Percentiles rank a stretch among this genome's conserved stretches.
Conservation (phyloP, 2,888 invertebrate species). For the Sarcophaga carnaria region DNA sequence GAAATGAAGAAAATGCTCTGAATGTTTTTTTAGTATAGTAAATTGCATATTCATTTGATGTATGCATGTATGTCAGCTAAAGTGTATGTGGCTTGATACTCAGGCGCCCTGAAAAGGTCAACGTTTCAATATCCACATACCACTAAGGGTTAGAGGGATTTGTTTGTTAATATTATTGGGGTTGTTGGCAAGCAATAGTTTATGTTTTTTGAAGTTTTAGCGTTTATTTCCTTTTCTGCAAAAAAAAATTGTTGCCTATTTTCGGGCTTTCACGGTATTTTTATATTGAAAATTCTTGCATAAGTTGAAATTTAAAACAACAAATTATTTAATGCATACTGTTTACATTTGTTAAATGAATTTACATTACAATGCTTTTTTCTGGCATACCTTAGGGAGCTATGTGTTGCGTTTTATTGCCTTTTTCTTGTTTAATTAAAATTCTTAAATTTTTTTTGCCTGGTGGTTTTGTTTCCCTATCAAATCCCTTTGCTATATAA, state of each 20-base stretch:
- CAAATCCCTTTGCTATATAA: no score
- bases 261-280: background rate
- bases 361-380: no score
- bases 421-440: conserved; percentile 13
- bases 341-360: no score
- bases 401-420: no score
- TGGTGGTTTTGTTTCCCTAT: no score
- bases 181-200: conserved; percentile 17
- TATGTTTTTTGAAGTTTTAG: background rate
- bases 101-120: conserved; percentile 12
- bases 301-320: no score
- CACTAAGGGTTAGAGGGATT: background rate
- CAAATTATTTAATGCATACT: no score
- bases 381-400: conserved; percentile 1
- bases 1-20: conserved; percentile 28
- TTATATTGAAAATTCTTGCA: no score
- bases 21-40: conserved; percentile 43
- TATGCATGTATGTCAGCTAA: conserved; percentile 4
- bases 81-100: background rate
- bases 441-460: conserved; percentile 19
- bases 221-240: no score
- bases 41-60: conserved; percentile 55
- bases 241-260: background rate
- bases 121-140: background rate
- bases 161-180: background rate